These are phyloP conservation scores for Opisthograptis luteolata DNA, from an alignment of 2,888 invertebrate species.

Conservation along the genomic window DNA sequence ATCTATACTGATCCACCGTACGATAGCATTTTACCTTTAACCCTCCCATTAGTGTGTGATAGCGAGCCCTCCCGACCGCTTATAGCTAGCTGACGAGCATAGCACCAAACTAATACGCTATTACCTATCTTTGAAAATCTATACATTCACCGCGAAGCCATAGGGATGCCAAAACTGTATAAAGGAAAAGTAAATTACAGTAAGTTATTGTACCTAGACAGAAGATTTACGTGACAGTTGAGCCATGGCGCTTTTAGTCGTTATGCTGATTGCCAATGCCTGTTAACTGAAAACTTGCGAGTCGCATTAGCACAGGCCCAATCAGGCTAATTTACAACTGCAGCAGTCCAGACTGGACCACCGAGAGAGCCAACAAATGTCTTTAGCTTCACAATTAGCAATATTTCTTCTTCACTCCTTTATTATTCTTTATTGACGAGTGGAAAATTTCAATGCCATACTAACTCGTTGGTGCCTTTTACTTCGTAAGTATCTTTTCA, in stretches of 20 bases:
- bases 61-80: conserved; percentile 36
- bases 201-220: conserved; percentile 46
- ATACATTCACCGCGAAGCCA: conserved; percentile 46
- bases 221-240: conserved; percentile 46
- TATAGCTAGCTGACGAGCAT: conserved; percentile 49
- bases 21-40: conserved; percentile 69
- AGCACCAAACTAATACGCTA: conserved; percentile 48
- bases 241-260: conserved; percentile 43
- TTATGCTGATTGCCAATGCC: conserved; percentile 57
- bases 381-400: conserved; percentile 49
- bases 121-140: conserved; percentile 54
- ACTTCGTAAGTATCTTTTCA: neutral
- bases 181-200: conserved; percentile 52
- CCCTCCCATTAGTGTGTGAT: conserved; percentile 60
- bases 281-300: conserved; percentile 44
- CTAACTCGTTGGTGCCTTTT: neutral
- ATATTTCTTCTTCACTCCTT: conserved; percentile 13
- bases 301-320: conserved; percentile 56
- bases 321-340: conserved; percentile 44
- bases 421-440: conserved; percentile 8
- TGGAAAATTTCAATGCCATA: neutral
- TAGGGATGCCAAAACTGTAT: conserved; percentile 45
- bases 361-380: conserved; percentile 36
- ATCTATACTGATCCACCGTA: conserved; percentile 59
- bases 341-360: conserved; percentile 44